These are phyloP conservation scores for Tetramorium simillimum DNA, from an alignment of 1,140 invertebrate genomes.

Conservation along the genomic window DNA sequence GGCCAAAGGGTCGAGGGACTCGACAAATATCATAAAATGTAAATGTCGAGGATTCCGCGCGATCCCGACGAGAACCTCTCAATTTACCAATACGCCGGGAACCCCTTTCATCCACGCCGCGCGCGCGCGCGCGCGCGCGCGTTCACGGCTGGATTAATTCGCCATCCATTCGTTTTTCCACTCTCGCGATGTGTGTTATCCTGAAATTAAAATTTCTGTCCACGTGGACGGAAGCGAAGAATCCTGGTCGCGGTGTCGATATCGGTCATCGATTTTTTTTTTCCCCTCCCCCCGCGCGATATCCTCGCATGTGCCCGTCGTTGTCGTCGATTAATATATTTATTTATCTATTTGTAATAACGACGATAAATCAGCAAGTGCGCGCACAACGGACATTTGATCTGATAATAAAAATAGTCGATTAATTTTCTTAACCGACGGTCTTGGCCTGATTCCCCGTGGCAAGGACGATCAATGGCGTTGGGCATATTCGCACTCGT, in stretches of 20 bases:
- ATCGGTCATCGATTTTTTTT: neutral
- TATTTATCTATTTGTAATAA: neutral
- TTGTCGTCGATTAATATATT: neutral
- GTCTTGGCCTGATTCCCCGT: neutral
- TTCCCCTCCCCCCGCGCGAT: neutral
- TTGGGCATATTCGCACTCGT: neutral
- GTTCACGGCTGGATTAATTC: conserved; percentile 60
- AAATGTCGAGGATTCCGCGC: conserved; percentile 68
- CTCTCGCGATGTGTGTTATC: conserved; percentile 14
- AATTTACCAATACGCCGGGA: conserved; percentile 68
- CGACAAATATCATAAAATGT: conserved; percentile 76
- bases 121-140: conserved; percentile 9
- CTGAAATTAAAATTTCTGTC: conserved; percentile 65
- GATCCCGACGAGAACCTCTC: conserved; percentile 65
- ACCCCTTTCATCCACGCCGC: conserved; percentile 52
- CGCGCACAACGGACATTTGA: neutral
- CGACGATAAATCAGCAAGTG: neutral
- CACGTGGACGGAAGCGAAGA: neutral
- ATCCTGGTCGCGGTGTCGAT: neutral
- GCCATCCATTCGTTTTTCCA: conserved; percentile 43
- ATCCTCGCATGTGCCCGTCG: neutral
- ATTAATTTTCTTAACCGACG: neutral
- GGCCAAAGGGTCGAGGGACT: conserved; percentile 62
- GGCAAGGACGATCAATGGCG: no score
- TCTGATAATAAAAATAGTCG: neutral